Evolutionary conservation across 2,888 invertebrate genomes (phyloP).

Genomic region (Orchesellides sinensis): DNA sequence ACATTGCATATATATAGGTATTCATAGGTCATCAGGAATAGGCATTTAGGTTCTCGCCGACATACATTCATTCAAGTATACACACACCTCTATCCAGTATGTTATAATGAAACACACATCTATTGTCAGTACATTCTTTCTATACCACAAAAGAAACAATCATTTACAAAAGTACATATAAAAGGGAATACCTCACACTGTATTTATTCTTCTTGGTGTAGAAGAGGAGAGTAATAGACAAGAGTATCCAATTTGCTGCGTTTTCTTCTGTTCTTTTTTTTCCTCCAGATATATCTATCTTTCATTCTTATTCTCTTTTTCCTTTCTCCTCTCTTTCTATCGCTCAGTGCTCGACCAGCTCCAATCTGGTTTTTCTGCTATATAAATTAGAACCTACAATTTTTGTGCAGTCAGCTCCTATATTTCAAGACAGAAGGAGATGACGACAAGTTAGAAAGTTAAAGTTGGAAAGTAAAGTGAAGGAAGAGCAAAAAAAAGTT

Average conservation of each 20-base stretch:
- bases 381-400: slow-evolving; percentile 65
- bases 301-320: slow-evolving; percentile 12
- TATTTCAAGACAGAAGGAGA: slow-evolving; percentile 67
- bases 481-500: slow-evolving; percentile 68
- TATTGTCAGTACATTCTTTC: slow-evolving; percentile 14
- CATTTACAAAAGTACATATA: slow-evolving; percentile 39
- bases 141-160: slow-evolving; percentile 27
- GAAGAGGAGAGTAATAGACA: slow-evolving; percentile 17
- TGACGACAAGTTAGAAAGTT: slow-evolving; percentile 70
- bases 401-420: slow-evolving; percentile 67
- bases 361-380: slow-evolving; percentile 53
- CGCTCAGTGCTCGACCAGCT: slow-evolving; percentile 20
- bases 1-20: not conserved
- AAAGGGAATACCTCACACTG: not conserved
- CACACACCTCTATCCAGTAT: not conserved
- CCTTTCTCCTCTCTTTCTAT: slow-evolving; percentile 14
- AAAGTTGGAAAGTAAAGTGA: slow-evolving; percentile 71
- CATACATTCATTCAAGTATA: not conserved
- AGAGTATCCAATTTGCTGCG: slow-evolving; percentile 46
- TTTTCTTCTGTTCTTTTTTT: not conserved
- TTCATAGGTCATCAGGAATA: slow-evolving; percentile 47
- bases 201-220: not conserved
- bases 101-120: slow-evolving; percentile 31
- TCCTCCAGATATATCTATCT: slow-evolving; percentile 31
- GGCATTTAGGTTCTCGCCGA: not conserved